Evolutionary conservation across 1,140 invertebrate species (phyloP).

Genomic region (Heliconius himera): DNA sequence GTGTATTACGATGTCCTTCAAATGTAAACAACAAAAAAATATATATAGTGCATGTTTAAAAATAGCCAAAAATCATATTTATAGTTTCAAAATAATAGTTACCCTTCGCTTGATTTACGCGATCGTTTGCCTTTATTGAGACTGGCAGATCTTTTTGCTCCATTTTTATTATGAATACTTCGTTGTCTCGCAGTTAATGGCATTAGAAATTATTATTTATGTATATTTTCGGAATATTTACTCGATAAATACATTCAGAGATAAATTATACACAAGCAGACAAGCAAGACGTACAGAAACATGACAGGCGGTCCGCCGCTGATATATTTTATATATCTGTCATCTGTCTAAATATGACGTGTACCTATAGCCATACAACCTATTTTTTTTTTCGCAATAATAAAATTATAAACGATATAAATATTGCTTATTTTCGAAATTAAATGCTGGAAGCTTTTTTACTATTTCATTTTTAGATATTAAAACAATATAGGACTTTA

Average conservation of each 20-base stretch:
- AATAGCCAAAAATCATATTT: not conserved
- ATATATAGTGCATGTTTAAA: not conserved
- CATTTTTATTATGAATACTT: slow-evolving; percentile 74
- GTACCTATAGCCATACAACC: not conserved
- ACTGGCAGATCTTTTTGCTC: slow-evolving; percentile 66
- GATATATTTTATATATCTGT: not conserved
- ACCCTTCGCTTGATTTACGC: slow-evolving; percentile 68
- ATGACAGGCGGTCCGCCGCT: not conserved
- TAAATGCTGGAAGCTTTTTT: too few species aligned
- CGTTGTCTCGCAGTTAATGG: slow-evolving; percentile 71
- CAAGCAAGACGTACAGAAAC: not conserved
- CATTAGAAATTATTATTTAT: slow-evolving; percentile 48
- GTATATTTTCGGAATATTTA: slow-evolving; percentile 9
- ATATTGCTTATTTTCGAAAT: too few species aligned
- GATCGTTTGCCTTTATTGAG: slow-evolving; percentile 69
- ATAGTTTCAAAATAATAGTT: slow-evolving; percentile 28
- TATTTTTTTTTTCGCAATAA: not conserved
- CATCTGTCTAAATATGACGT: slow-evolving; percentile 10
- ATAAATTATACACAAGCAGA: slow-evolving; percentile 13
- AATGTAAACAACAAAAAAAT: not conserved
- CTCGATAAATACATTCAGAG: slow-evolving; percentile 15
- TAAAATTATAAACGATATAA: not conserved
- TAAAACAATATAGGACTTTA: too few species aligned
- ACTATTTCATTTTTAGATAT: too few species aligned
- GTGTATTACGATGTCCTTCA: not conserved